Evolutionary conservation across 1,140 invertebrate genomes (phyloP).

Genomic region (Pseudachorutes palmiensis): DNA sequence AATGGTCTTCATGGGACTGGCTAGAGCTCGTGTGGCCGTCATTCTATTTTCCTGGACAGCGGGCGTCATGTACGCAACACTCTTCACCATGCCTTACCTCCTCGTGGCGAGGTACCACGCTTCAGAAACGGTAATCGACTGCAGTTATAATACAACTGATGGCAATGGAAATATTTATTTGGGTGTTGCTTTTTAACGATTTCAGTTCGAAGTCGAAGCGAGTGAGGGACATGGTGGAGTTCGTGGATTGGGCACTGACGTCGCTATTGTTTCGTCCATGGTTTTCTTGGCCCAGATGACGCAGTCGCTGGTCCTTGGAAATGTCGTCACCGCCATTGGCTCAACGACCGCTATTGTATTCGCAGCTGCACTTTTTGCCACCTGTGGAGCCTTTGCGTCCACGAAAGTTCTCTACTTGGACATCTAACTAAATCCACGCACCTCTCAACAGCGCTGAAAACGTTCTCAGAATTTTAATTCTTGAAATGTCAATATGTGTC

Average conservation of each 20-base stretch:
- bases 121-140: constrained; percentile 71
- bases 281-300: constrained; percentile 90
- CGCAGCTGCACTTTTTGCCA: constrained; percentile 67
- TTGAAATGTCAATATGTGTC: not conserved
- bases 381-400: constrained; percentile 71
- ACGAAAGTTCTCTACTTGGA: constrained; percentile 82
- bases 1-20: constrained; percentile 78
- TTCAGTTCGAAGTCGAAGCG: not conserved
- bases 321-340: constrained; percentile 61
- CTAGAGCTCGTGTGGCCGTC: constrained; percentile 66
- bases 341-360: constrained; percentile 78
- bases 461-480: not conserved
- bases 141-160: no score
- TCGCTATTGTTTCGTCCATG: constrained; percentile 88
- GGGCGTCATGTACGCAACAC: constrained; percentile 92
- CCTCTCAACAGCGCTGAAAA: not conserved
- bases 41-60: constrained; percentile 82
- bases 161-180: no score
- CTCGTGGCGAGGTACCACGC: constrained; percentile 88
- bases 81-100: constrained; percentile 95
- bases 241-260: constrained; percentile 83
- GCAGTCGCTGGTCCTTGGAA: constrained; percentile 76
- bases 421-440: constrained; percentile 47
- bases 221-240: not conserved
- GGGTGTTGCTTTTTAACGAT: no score